Evolutionary conservation across 2,888 invertebrate species (phyloP).

Genomic region (Oxyteleia sp.): DNA sequence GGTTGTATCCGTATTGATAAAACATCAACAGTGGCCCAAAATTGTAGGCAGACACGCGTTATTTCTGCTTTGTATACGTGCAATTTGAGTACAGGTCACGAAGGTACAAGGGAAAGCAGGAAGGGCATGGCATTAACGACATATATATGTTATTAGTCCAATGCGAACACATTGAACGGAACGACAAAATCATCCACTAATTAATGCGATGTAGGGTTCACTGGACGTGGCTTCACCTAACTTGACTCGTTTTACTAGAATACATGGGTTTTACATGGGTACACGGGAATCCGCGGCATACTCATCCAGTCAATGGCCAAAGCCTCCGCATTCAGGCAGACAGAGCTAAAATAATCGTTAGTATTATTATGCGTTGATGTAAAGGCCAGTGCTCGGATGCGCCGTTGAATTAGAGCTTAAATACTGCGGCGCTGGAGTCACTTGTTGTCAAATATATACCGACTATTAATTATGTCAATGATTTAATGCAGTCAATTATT

Average conservation of each 20-base stretch:
- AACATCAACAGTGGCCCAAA: constrained; percentile 45
- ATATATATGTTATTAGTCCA: constrained; percentile 73
- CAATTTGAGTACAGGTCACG: constrained; percentile 51
- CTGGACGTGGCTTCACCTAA: constrained; percentile 41
- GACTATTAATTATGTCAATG: constrained; percentile 36
- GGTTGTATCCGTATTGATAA: constrained; percentile 50
- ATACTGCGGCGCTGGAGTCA: not conserved
- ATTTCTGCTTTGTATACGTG: constrained; percentile 51
- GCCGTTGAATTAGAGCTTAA: constrained; percentile 20
- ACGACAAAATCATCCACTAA: constrained; percentile 78
- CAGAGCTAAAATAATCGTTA: constrained; percentile 45
- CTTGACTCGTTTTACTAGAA: constrained; percentile 57
- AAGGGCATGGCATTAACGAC: constrained; percentile 60
- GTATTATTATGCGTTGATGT: constrained; percentile 18
- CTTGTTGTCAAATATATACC: constrained; percentile 28
- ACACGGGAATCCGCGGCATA: constrained; percentile 25
- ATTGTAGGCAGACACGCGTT: constrained; percentile 39
- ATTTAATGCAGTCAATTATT: constrained; percentile 46
- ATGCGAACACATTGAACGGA: constrained; percentile 74
- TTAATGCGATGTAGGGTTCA: constrained; percentile 74
- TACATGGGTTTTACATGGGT: constrained; percentile 60
- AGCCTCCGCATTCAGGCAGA: constrained; percentile 21
- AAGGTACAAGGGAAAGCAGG: constrained; percentile 34
- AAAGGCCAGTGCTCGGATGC: constrained; percentile 19
- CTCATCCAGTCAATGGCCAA: constrained; percentile 25